Evolutionary conservation across 1,140 invertebrate genomes (phyloP).

Genomic region (Cylas formicarius): DNA sequence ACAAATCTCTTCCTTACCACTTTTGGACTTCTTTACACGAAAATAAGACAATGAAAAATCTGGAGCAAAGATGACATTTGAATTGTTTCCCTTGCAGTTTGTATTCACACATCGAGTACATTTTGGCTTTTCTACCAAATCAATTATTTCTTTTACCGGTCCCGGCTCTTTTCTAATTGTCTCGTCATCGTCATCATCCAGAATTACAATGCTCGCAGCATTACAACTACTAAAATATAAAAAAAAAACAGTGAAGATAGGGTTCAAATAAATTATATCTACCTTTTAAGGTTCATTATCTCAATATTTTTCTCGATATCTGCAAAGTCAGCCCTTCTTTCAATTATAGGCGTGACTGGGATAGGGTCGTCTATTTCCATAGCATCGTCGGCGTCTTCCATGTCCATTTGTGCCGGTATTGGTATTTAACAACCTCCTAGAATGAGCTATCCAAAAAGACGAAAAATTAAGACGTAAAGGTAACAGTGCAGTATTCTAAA

Average conservation of each 20-base stretch:
- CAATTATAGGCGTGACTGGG: slow-evolving; percentile 29
- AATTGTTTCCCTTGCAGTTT: slow-evolving; percentile 42
- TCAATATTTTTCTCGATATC: neutral
- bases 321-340: slow-evolving; percentile 19
- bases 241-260: neutral
- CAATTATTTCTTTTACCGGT: slow-evolving; percentile 30
- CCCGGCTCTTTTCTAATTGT: slow-evolving; percentile 2
- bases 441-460: too few relatives aligned
- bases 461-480: too few relatives aligned
- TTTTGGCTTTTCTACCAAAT: slow-evolving; percentile 30
- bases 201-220: slow-evolving; percentile 15
- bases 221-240: neutral
- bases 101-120: slow-evolving; percentile 50
- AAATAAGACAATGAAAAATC: slow-evolving; percentile 48
- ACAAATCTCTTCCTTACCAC: slow-evolving; percentile 46
- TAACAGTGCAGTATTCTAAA: too few relatives aligned
- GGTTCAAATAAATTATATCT: neutral
- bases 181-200: slow-evolving; percentile 21
- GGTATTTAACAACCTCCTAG: too few relatives aligned
- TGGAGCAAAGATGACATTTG: slow-evolving; percentile 43
- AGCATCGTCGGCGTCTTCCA: slow-evolving; percentile 27
- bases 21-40: slow-evolving; percentile 42
- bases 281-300: too few relatives aligned
- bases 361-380: slow-evolving; percentile 37
- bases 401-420: slow-evolving; percentile 17